Conservation (phyloP, 2,888 invertebrate species). For the Serripes groenlandicus region DNA sequence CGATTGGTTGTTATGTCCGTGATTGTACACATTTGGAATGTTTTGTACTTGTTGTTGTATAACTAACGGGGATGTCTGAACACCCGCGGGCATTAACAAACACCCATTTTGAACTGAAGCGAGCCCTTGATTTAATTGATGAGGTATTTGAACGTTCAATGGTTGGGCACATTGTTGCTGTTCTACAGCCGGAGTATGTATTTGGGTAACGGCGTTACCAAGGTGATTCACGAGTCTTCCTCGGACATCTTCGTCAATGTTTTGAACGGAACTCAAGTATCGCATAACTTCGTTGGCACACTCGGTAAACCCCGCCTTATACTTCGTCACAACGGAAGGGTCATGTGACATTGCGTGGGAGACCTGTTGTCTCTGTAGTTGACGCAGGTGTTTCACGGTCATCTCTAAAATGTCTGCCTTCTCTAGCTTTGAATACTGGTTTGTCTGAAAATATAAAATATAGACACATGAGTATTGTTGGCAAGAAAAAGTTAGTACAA, state of each 20-base stretch:
- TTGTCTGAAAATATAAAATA: slow-evolving; percentile 76
- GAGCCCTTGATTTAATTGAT: slow-evolving; percentile 45
- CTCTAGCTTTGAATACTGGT: slow-evolving; percentile 85
- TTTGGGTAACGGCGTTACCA: slow-evolving; percentile 73
- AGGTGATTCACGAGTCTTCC: slow-evolving; percentile 80
- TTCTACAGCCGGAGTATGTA: slow-evolving; percentile 40
- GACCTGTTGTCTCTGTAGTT: slow-evolving; percentile 80
- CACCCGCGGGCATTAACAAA: slow-evolving; percentile 62
- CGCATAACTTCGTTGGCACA: slow-evolving; percentile 83
- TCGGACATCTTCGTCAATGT: slow-evolving; percentile 77
- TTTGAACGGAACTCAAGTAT: slow-evolving; percentile 79
- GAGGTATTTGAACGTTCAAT: slow-evolving; percentile 76
- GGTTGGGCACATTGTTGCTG: slow-evolving; percentile 64
- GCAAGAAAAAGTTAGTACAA: too few species aligned
- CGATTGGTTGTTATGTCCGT: slow-evolving; percentile 43
- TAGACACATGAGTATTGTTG: too few species aligned
- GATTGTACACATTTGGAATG: slow-evolving; percentile 24
- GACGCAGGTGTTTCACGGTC: slow-evolving; percentile 84
- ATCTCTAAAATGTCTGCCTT: slow-evolving; percentile 86
- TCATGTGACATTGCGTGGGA: slow-evolving; percentile 69
- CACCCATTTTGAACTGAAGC: slow-evolving; percentile 55
- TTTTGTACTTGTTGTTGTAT: slow-evolving; percentile 23
- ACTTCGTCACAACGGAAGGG: slow-evolving; percentile 77
- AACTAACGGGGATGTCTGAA: slow-evolving; percentile 57
- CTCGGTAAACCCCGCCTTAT: slow-evolving; percentile 82